These are phyloP conservation scores for Stratiolaelaps scimitus DNA, from an alignment of 1,140 invertebrate genomes.

Conservation along the genomic window DNA sequence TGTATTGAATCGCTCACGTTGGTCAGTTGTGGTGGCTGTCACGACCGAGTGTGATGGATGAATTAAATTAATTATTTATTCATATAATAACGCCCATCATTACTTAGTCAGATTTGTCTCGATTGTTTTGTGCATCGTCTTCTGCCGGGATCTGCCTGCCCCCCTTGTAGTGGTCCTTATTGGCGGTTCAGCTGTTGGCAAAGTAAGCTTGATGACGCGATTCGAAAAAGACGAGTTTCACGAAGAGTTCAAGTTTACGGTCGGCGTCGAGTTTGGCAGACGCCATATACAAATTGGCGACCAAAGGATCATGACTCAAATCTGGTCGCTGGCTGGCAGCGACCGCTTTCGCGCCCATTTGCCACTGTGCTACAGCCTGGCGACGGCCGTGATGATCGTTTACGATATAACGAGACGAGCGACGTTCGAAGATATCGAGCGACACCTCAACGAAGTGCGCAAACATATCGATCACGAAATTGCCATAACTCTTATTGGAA, in stretches of 20 bases:
- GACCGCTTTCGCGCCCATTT: conserved; percentile 79
- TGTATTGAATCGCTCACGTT: too few relatives aligned
- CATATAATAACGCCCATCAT: too few relatives aligned
- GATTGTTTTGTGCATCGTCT: too few relatives aligned
- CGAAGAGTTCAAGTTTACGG: conserved; percentile 98
- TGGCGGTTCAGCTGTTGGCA: conserved; percentile 98
- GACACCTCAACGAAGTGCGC: conserved; percentile 85
- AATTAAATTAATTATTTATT: too few relatives aligned
- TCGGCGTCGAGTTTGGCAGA: conserved; percentile 99
- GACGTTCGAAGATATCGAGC: conserved; percentile 97
- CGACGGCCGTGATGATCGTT: conserved; percentile 84
- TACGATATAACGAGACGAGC: conserved; percentile 99
- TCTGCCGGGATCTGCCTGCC: too few relatives aligned
- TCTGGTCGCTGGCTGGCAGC: conserved; percentile 99
- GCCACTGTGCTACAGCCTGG: conserved; percentile 87
- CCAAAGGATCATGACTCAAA: conserved; percentile 70
- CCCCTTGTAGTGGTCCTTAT: conserved; percentile 90
- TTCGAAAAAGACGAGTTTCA: conserved; percentile 99
- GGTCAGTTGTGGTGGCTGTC: too few relatives aligned
- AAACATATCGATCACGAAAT: conserved; percentile 95
- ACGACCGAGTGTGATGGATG: too few relatives aligned
- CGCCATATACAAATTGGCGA: conserved; percentile 79
- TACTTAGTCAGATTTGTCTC: too few relatives aligned
- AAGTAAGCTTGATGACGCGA: conserved; percentile 95
- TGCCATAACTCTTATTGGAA: conserved; percentile 88